Evolutionary conservation across 2,113 vertebrate species (phyloP).

Genomic region (Pitta sordida): DNA sequence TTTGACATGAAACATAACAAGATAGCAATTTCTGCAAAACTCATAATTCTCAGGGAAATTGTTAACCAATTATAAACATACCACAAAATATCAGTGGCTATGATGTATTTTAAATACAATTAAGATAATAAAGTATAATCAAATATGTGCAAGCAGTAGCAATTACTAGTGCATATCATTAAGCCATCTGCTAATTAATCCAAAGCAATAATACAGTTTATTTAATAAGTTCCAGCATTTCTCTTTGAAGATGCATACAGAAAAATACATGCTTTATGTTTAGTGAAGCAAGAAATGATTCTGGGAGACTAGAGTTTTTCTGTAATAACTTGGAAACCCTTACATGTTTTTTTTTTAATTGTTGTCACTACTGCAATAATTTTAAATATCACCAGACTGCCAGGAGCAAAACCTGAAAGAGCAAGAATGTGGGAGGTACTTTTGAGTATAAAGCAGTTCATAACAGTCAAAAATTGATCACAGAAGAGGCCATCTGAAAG

Average conservation of each 20-base stretch:
- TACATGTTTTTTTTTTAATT: constrained; percentile 8
- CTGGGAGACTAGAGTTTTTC: background rate
- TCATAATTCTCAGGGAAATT: constrained; percentile 47
- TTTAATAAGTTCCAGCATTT: constrained; percentile 48
- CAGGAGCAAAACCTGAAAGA: background rate
- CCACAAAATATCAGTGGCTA: constrained; percentile 44
- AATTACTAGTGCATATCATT: constrained; percentile 63
- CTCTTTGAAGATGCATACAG: constrained; percentile 29
- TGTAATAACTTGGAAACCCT: background rate
- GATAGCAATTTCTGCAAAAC: constrained; percentile 3
- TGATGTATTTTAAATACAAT: constrained; percentile 61
- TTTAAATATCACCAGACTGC: background rate
- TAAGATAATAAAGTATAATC: constrained; percentile 46
- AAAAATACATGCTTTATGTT: constrained; percentile 23
- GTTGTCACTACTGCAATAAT: background rate
- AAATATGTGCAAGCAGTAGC: constrained; percentile 50
- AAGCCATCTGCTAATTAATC: constrained; percentile 59
- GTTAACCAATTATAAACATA: constrained; percentile 34
- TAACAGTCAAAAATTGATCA: background rate
- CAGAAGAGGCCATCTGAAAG: background rate
- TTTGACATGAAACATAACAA: background rate
- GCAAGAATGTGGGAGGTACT: background rate
- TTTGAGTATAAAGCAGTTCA: background rate
- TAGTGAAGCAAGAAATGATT: constrained; percentile 26
- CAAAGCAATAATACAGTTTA: constrained; percentile 35